Conservation (phyloP, 2,888 invertebrate genomes). For the Thera obeliscata region DNA sequence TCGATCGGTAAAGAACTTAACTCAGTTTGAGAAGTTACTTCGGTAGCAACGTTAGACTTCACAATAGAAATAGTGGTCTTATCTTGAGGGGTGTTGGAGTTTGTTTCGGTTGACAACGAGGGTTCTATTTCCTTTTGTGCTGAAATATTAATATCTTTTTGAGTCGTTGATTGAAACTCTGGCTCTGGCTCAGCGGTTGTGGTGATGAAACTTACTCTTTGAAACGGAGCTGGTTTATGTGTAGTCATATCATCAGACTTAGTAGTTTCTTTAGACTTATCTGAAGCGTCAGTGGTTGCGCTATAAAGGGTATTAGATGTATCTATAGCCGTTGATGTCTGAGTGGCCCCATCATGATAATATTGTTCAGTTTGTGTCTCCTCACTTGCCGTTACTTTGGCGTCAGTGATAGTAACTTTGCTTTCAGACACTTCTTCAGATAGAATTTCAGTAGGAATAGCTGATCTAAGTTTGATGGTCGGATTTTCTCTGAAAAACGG, state of each 20-base stretch:
- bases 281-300: conserved; percentile 25
- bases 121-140: conserved; percentile 40
- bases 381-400: conserved; percentile 8
- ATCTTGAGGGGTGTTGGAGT: conserved; percentile 50
- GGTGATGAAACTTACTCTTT: conserved; percentile 36
- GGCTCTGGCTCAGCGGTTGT: conserved; percentile 29
- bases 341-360: conserved; percentile 13
- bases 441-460: conserved; percentile 70
- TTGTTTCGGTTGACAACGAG: conserved; percentile 37
- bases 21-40: conserved; percentile 73
- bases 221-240: conserved; percentile 35
- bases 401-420: conserved; percentile 2
- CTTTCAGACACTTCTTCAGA: conserved; percentile 44
- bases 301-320: conserved; percentile 3
- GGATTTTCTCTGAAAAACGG: conserved; percentile 59
- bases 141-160: conserved; percentile 39
- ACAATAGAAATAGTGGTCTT: conserved; percentile 57
- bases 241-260: conserved; percentile 29
- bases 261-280: conserved; percentile 29
- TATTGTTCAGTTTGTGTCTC: conserved; percentile 4
- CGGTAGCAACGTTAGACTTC: conserved; percentile 65
- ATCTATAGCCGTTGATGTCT: conserved; percentile 35
- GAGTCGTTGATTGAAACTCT: conserved; percentile 42
- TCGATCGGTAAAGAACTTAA: conserved; percentile 75
- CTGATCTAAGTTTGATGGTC: conserved; percentile 70